Evolutionary conservation across 2,113 vertebrate genomes (phyloP).

Genomic region (Xerus inauris): DNA sequence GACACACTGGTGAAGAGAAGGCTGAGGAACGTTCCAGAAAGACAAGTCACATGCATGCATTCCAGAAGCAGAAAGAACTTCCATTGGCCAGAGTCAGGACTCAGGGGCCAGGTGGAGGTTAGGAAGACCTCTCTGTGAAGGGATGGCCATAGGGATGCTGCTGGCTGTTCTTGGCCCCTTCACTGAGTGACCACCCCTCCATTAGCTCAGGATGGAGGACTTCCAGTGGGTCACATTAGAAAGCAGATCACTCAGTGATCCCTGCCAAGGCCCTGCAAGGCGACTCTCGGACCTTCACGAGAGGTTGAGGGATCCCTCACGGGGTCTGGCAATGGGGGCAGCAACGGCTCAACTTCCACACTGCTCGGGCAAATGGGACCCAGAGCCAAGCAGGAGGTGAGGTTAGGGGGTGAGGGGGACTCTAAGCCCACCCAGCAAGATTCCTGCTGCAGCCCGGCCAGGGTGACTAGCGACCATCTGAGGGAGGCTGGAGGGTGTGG

Average conservation of each 20-base stretch:
- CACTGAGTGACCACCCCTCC: background rate
- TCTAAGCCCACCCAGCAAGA: background rate
- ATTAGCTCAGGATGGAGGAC: background rate
- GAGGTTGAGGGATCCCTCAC: background rate
- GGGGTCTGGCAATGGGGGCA: too few species aligned
- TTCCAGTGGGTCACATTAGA: background rate
- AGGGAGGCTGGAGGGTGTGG: too few species aligned
- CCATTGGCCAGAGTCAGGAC: background rate
- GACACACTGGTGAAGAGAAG: background rate
- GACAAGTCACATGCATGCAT: background rate
- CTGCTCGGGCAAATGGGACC: accelerated
- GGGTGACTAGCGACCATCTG: background rate
- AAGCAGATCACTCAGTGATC: background rate
- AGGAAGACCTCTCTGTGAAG: background rate
- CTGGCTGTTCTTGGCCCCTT: background rate
- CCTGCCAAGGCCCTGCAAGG: background rate
- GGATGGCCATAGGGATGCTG: accelerated
- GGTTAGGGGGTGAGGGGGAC: background rate
- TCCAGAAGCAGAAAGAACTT: background rate
- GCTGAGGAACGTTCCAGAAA: background rate
- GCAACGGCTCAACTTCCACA: background rate
- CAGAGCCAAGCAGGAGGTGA: background rate
- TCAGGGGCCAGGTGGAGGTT: too few species aligned
- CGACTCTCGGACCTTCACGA: accelerated
- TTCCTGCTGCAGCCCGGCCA: background rate